Base-by-base conservation (phyloP, 2,113 vertebrate genomes). In the Egretta garzetta region DNA sequence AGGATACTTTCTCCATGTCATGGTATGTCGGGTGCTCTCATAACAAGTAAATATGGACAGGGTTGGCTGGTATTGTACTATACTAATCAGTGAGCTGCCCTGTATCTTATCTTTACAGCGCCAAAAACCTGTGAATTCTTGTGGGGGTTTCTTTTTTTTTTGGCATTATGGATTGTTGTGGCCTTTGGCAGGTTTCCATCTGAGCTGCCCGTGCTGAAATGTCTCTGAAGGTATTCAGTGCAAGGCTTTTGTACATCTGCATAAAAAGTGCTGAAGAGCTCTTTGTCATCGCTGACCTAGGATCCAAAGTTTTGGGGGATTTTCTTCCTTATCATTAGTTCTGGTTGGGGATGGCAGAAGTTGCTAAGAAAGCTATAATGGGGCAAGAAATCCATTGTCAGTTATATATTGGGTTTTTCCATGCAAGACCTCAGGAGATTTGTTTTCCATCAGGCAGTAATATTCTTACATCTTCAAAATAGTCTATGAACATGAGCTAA, bases 381-480 rank as follows among this genome's bases (percentile, higher is more conserved):
- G 55, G 19, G n/a, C 33, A 68, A 63, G 41, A 64, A 82, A 82
- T 59, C 43, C 27, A 7, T 24, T 63, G 53, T 55, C 64, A 70
- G 47, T 77, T 86, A 18, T 21, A 21, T 58, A 43, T 53, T 19
- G 27, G 37, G n/a, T 59, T 89, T 88, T 89, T 74, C 59, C 66
- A 24, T 64, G 76, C 32, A 72, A 81, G 56, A 82, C 53, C 80
- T 79, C 85, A 39, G n/a, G 85, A 89, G 80, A 86, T 83, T 86
- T 82, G 60, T 82, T 86, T 86, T 86, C 60, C 45, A n/a, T 77
- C 80, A 82, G 66, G n/a, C 71, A 55, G n/a, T 55, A 64, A 63
- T 74, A 55, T 66, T 66, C 72, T 81, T 76, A 68, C 28, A 37
- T 63, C 79, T 82, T 94, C 80, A 71, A 30, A 91, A 85, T 20